Conservation (phyloP, 2,888 invertebrate genomes). For the Drosophila peninsularis region DNA sequence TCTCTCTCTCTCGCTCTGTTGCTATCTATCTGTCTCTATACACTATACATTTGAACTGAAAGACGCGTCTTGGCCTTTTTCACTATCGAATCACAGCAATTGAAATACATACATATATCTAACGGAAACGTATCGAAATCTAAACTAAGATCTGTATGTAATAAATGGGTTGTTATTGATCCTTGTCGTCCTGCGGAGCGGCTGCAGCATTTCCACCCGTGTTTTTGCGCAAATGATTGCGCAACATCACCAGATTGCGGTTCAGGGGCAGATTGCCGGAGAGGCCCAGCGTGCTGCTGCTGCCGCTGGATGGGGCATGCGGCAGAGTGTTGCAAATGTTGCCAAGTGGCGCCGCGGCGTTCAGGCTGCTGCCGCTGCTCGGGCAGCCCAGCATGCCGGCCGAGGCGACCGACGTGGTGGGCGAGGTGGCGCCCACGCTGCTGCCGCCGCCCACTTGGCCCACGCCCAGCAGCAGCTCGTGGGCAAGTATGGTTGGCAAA, state of each 20-base stretch:
- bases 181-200: slow-evolving; percentile 72
- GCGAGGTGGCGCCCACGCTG: slow-evolving; percentile 70
- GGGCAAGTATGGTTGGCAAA: slow-evolving; percentile 84
- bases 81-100: slow-evolving; percentile 82
- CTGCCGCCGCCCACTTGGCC: slow-evolving; percentile 63
- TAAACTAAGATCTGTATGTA: slow-evolving; percentile 64
- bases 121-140: slow-evolving; percentile 52
- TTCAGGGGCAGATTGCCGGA: slow-evolving; percentile 82
- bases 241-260: slow-evolving; percentile 83
- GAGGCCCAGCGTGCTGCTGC: slow-evolving; percentile 63
- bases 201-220: slow-evolving; percentile 64
- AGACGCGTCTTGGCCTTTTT: slow-evolving; percentile 72
- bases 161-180: slow-evolving; percentile 84
- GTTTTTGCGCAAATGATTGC: slow-evolving; percentile 84
- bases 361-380: slow-evolving; percentile 40
- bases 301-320: slow-evolving; percentile 64
- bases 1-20: slow-evolving; percentile 16
- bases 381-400: slow-evolving; percentile 56
- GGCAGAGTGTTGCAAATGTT: slow-evolving; percentile 82
- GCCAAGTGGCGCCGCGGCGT: slow-evolving; percentile 58
- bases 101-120: slow-evolving; percentile 70
- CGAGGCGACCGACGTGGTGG: slow-evolving; percentile 79
- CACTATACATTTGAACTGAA: slow-evolving; percentile 84
- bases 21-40: slow-evolving; percentile 55
- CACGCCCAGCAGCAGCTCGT: slow-evolving; percentile 82